These are phyloP conservation scores for Oriolus oriolus DNA, from an alignment of 2,113 vertebrate genomes.

Conservation along the genomic window DNA sequence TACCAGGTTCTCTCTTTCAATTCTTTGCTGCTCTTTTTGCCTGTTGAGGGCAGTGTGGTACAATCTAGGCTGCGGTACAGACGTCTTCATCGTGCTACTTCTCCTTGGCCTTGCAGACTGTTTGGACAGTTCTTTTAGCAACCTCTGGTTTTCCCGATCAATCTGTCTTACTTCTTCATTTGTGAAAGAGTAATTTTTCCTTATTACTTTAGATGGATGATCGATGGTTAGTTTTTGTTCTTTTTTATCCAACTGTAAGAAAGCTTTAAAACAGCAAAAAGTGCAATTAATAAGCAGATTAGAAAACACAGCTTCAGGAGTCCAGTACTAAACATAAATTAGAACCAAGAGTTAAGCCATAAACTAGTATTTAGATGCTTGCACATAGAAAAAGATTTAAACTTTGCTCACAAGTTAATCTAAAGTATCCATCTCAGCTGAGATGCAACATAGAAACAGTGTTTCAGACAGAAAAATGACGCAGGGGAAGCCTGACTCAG, in stretches of 20 bases:
- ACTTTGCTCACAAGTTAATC: not conserved
- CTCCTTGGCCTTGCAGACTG: conserved; percentile 69
- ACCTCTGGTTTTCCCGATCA: conserved; percentile 88
- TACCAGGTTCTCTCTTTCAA: conserved; percentile 92
- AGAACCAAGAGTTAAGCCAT: not conserved
- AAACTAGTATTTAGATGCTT: not conserved
- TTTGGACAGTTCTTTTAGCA: conserved; percentile 83
- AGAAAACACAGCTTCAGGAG: not conserved
- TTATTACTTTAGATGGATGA: conserved; percentile 56
- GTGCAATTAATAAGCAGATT: not conserved
- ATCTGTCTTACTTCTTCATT: conserved; percentile 86
- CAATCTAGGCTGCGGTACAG: conserved; percentile 43
- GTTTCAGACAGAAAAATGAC: not conserved
- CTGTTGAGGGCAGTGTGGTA: conserved; percentile 88
- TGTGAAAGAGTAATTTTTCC: conserved; percentile 90
- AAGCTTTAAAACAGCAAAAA: conserved; percentile 70
- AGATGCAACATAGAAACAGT: not conserved
- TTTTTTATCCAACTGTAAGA: conserved; percentile 78
- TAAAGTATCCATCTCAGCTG: not conserved
- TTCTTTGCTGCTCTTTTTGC: conserved; percentile 87
- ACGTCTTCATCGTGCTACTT: conserved; percentile 17
- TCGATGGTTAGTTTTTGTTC: conserved; percentile 63
- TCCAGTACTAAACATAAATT: not conserved
- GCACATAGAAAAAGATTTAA: not conserved
- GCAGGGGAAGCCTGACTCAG: not conserved